Conservation (phyloP, 2,113 vertebrate species). For the Phyllopteryx taeniolatus region DNA sequence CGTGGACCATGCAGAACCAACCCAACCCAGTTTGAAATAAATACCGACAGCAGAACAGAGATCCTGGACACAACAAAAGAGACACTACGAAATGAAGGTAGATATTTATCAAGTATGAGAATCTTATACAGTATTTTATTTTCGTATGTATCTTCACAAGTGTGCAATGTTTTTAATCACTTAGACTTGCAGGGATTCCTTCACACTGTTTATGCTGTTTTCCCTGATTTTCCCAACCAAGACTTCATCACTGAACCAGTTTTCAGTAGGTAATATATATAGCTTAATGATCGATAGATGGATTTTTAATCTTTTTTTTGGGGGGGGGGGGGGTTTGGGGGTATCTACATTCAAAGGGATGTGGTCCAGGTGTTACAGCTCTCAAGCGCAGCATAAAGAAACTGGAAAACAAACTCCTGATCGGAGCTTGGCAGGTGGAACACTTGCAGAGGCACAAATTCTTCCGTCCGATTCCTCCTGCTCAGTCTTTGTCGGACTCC, state of each 20-base stretch:
- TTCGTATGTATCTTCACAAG: neutral
- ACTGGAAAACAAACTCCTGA: conserved; percentile 74
- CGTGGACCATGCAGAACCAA: conserved; percentile 72
- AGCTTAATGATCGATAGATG: neutral
- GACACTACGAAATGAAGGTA: conserved; percentile 49
- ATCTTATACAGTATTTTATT: neutral
- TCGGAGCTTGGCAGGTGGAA: conserved; percentile 75
- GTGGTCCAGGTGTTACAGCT: conserved; percentile 69
- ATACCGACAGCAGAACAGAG: conserved; percentile 47
- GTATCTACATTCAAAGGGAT: conserved; percentile 47
- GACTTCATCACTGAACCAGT: conserved; percentile 45
- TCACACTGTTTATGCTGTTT: conserved; percentile 58
- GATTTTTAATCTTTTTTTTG: neutral
- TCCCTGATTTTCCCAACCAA: conserved; percentile 54
- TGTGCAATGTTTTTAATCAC: neutral
- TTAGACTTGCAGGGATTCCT: conserved; percentile 16
- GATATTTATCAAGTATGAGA: neutral
- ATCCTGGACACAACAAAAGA: conserved; percentile 27
- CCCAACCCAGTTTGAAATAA: conserved; percentile 64
- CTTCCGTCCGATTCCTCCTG: conserved; percentile 39
- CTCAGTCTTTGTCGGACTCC: conserved; percentile 15
- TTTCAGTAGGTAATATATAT: conserved; percentile 65
- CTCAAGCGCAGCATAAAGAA: conserved; percentile 73
- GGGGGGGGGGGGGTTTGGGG: neutral
- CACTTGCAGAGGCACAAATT: conserved; percentile 75